phyloP scores from a whole-genome alignment of 2,888 invertebrate genomes.

The Limnephilus auricula region DNA sequence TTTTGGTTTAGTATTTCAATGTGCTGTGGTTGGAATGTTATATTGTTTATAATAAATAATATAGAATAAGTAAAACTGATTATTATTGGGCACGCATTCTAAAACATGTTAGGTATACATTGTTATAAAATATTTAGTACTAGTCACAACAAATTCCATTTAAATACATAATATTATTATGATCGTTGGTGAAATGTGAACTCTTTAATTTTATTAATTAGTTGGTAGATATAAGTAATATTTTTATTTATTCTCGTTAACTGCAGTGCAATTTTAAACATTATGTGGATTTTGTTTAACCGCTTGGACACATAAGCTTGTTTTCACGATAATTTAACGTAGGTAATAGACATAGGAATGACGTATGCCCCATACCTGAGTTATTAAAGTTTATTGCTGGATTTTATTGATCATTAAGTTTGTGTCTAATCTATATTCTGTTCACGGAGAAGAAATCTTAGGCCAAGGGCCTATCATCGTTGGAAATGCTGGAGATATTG shows the following conservation, averaged over 20 bases:
- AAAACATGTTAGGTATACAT: neutral
- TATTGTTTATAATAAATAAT: neutral
- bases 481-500: neutral
- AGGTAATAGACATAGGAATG: no score
- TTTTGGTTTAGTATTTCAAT: constrained; percentile 9
- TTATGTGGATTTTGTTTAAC: no score
- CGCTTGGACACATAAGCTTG: no score
- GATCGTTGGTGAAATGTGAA: neutral
- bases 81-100: constrained; percentile 9
- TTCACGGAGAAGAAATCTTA: neutral
- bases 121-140: constrained; percentile 7
- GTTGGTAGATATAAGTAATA: neutral
- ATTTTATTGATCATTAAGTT: neutral
- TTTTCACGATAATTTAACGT: no score
- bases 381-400: no score
- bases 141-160: constrained; percentile 27
- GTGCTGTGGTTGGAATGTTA: constrained; percentile 18
- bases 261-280: neutral
- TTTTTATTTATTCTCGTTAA: neutral
- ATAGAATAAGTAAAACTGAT: neutral
- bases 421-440: neutral
- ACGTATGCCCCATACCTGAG: no score
- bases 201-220: neutral
- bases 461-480: neutral
- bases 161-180: neutral